Conservation (phyloP, 2,888 invertebrate genomes). For the Lithosia quadra region DNA sequence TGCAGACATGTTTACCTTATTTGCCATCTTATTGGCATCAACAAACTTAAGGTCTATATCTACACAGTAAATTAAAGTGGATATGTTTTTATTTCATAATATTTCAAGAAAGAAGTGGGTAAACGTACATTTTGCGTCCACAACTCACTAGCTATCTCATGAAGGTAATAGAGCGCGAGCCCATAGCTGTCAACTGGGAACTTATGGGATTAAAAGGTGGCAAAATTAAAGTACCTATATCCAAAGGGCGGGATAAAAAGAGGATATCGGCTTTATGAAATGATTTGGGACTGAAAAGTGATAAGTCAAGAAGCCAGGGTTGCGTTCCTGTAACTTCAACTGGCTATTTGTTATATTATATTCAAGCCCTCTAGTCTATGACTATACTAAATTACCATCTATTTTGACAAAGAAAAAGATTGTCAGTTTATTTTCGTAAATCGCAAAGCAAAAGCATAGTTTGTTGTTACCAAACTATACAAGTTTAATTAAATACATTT, state of each 20-base stretch:
- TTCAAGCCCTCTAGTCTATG: not conserved
- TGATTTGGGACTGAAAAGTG: not conserved
- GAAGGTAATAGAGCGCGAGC: not conserved
- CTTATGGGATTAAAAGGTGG: not conserved
- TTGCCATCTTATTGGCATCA: too few species aligned
- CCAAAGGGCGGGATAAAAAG: not conserved
- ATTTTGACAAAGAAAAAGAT: not conserved
- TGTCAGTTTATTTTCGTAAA: not conserved
- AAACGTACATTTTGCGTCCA: too few species aligned
- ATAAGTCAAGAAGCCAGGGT: conserved; percentile 1
- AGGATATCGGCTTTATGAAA: not conserved
- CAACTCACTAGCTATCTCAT: too few species aligned
- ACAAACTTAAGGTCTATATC: too few species aligned
- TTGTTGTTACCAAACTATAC: not conserved
- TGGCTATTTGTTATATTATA: not conserved
- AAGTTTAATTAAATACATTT: too few species aligned
- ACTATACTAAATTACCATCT: not conserved
- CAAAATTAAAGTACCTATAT: not conserved
- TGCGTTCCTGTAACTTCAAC: not conserved
- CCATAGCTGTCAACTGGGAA: not conserved
- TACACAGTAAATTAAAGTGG: too few species aligned
- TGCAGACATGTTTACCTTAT: too few species aligned
- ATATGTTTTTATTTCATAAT: too few species aligned
- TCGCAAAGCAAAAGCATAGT: not conserved
- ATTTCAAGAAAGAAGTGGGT: too few species aligned